Base-by-base conservation (phyloP, 2,113 vertebrate genomes). In the Coptodon bakossiorum region DNA sequence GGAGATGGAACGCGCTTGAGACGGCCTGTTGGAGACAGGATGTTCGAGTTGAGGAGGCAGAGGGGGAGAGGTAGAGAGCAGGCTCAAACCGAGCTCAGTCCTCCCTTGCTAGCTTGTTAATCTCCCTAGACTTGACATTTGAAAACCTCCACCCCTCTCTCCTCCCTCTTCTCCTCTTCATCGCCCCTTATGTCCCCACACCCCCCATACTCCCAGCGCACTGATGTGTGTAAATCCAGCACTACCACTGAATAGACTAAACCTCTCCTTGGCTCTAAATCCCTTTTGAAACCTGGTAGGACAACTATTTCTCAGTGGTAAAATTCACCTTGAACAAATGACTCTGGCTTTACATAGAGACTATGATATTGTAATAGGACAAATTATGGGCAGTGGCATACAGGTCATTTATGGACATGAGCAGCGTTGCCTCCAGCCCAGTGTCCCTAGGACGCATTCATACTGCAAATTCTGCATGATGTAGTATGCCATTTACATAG, bases 111-210 rank as follows among this genome's bases (percentile, higher is more conserved):
- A 34, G 85, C 91, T 93, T 91, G 92, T 92, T 94, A 95, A 96
- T 94, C 93, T 94, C 94, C 22, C 27, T 6, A 89, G 92, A 93
- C 90, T 89, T 96, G 95, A 95, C 95, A 96, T 96, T 95, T 96
- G 89, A 93, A 94, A 95, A 91, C 91, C 80, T 89, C 85, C 81
- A 82, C 85, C 81, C 81, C 83, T 66, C 88, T 76, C 76, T 57
- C 84, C 52, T 61, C 83, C 79, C 80, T 31, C 68, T 31, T 16
- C 53, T 71, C 59, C 71, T 50, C 53, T 57, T 84, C 73, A 71
- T 80, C 73, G 29, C 79, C 71, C 83, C 52, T 50, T 53, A 79
- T 38, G 17, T 24, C 34, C 86, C 73, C 50, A 45, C 48, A 19
- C 57, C 17, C 50, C 53, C n/a, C 52, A 66, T 63, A 85, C 85